Conservation (phyloP, 2,797 vertebrate species). For the Pagetopsis macropterus region DNA sequence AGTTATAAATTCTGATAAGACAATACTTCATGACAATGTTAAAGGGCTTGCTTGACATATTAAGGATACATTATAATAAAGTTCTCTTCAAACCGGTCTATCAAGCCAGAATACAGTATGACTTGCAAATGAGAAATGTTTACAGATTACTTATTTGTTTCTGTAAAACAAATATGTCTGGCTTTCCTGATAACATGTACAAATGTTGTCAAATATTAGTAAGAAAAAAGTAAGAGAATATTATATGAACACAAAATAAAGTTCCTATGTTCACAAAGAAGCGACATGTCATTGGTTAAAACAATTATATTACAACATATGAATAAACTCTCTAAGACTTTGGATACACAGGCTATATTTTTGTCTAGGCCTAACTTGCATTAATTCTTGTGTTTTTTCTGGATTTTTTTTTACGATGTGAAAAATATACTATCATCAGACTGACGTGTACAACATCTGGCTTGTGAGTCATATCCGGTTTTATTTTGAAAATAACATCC, state of each 20-base stretch:
- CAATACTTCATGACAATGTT: neutral
- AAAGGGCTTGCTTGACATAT: neutral
- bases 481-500: slow-evolving; percentile 63
- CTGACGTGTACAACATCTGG: neutral
- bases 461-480: slow-evolving; percentile 17
- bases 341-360: neutral
- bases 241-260: neutral
- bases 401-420: neutral
- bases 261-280: neutral
- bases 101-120: neutral
- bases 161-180: neutral
- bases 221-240: neutral
- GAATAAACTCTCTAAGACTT: neutral
- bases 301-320: neutral
- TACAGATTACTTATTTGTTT: neutral
- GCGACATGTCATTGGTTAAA: neutral
- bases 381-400: neutral
- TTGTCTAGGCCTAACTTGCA: neutral
- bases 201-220: neutral
- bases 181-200: neutral
- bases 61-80: neutral
- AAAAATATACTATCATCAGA: neutral
- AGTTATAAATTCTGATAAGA: neutral
- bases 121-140: neutral
- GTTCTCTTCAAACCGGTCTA: neutral